These are phyloP conservation scores for Pseudolycoriella hygida DNA, from an alignment of 2,888 invertebrate species.

Conservation along the genomic window DNA sequence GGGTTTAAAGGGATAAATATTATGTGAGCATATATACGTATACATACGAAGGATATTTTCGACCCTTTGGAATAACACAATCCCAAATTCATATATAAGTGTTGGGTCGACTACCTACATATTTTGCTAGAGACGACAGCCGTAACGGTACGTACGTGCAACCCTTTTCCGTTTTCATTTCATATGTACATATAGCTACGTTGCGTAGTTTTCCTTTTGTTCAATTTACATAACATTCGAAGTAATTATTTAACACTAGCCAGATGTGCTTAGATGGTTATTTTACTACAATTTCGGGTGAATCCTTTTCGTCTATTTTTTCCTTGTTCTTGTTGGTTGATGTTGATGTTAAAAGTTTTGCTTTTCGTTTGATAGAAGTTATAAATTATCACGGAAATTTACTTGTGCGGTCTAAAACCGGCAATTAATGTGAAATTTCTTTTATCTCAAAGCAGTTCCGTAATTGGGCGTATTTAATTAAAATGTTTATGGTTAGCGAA, in stretches of 20 bases:
- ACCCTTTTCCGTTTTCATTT: not conserved
- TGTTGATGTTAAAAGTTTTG: too few species aligned
- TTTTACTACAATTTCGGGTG: too few species aligned
- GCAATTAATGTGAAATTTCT: too few species aligned
- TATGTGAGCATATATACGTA: not conserved
- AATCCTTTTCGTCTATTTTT: too few species aligned
- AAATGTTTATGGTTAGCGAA: too few species aligned
- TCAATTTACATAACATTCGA: constrained; percentile 1
- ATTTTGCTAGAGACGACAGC: not conserved
- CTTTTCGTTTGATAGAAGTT: too few species aligned
- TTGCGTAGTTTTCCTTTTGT: not conserved
- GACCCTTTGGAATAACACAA: constrained; percentile 1
- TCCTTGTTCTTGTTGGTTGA: too few species aligned
- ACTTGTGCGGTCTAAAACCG: too few species aligned
- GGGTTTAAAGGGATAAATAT: not conserved
- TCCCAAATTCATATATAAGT: not conserved
- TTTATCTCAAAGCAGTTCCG: too few species aligned
- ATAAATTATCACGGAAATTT: too few species aligned
- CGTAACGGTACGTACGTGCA: not conserved
- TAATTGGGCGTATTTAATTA: too few species aligned
- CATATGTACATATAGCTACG: too few species aligned
- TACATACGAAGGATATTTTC: not conserved
- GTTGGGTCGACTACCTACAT: not conserved
- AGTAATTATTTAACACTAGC: constrained; percentile 1
- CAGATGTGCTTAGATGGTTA: not conserved